A percentile compares a stretch with the other conserved stretches of the same genome.
Evolutionary conservation across 2,888 invertebrate species (phyloP).

Genomic region (Galeopsomyia nigrocyanea): DNA sequence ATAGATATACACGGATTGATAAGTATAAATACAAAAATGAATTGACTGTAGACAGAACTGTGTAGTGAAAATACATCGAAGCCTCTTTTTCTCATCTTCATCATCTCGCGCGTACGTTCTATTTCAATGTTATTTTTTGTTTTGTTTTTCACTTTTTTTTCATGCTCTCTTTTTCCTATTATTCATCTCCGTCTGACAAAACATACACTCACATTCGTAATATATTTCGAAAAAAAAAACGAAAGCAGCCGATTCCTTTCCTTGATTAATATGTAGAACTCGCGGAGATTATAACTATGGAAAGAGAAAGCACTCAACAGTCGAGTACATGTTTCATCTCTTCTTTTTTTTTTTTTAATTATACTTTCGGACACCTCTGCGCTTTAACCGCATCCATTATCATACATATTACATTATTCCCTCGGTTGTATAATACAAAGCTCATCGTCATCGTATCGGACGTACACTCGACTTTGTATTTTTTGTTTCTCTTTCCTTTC

Average conservation of each 20-base stretch:
- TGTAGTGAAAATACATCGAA: slow-evolving; percentile 67
- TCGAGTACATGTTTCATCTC: background rate
- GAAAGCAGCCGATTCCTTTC: too few relatives aligned
- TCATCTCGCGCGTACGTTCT: background rate
- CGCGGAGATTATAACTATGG: background rate
- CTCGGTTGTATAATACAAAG: slow-evolving; percentile 33
- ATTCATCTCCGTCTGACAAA: too few relatives aligned
- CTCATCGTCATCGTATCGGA: slow-evolving; percentile 30
- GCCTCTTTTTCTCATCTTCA: slow-evolving; percentile 49
- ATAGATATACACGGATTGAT: slow-evolving; percentile 60
- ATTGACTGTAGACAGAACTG: slow-evolving; percentile 68
- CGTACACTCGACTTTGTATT: slow-evolving; percentile 18
- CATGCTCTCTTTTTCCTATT: too few relatives aligned
- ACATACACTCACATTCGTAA: too few relatives aligned
- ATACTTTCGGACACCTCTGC: slow-evolving; percentile 39
- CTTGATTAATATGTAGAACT: slow-evolving; percentile 13
- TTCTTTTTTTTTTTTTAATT: background rate
- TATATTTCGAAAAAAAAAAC: too few relatives aligned
- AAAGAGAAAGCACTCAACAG: slow-evolving; percentile 8
- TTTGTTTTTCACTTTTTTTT: too few relatives aligned
- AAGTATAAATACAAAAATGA: slow-evolving; percentile 67
- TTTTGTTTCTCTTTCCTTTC: background rate
- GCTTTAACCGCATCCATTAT: slow-evolving; percentile 33
- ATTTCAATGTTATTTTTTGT: too few relatives aligned
- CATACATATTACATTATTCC: slow-evolving; percentile 35